phyloP scores from a whole-genome alignment of 2,797 vertebrate genomes.

The Amazonetta brasiliensis region DNA sequence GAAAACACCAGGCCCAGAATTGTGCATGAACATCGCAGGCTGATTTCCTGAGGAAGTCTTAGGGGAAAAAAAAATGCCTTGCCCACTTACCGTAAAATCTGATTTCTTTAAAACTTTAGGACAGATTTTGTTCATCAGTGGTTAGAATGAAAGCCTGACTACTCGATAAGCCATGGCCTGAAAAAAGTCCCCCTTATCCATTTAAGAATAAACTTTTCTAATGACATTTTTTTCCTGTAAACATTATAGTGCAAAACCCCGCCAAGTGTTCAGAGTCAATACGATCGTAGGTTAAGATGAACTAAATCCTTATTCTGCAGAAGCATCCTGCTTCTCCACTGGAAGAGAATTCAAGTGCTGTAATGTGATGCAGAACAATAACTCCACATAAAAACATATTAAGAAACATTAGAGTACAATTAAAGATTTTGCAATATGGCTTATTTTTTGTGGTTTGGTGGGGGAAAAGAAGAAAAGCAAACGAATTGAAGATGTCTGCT shows the following conservation, averaged over 20 bases:
- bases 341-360: neutral
- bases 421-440: neutral
- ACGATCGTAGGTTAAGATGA: accelerated
- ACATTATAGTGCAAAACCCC: neutral
- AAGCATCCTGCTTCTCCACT: neutral
- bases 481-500: neutral
- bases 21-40: neutral
- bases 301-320: neutral
- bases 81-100: neutral
- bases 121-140: neutral
- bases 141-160: neutral
- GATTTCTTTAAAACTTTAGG: neutral
- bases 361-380: neutral
- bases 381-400: neutral
- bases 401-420: neutral
- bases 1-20: neutral
- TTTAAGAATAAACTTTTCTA: neutral
- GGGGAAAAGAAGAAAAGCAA: neutral
- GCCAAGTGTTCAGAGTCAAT: neutral
- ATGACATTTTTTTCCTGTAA: neutral
- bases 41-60: neutral
- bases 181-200: neutral
- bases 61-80: neutral
- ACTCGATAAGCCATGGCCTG: neutral
- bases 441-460: neutral